Conservation (phyloP, 2,888 invertebrate genomes). For the Ecdyonurus torrentis region DNA sequence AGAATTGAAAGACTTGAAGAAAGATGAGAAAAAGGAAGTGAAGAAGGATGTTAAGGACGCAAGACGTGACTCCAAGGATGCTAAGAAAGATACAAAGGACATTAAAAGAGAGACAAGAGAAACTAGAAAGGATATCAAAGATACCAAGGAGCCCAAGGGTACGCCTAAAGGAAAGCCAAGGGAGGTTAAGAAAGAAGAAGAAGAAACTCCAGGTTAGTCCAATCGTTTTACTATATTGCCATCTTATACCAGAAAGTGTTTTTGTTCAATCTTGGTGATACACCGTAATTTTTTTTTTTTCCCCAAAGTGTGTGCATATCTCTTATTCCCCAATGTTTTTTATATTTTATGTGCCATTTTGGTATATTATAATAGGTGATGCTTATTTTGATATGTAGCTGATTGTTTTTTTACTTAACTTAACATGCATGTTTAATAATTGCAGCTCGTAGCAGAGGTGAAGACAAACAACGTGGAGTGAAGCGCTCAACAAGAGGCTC, state of each 20-base stretch:
- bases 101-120: conserved; percentile 6
- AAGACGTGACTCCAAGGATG: not conserved
- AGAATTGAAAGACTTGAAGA: conserved; percentile 5
- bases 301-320: no score
- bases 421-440: not conserved
- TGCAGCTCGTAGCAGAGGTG: not conserved
- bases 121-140: conserved; percentile 3
- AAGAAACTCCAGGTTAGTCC: conserved; percentile 1
- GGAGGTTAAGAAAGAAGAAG: conserved; percentile 6
- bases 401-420: no score
- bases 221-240: no score
- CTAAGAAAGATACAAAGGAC: not conserved
- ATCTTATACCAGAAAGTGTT: no score
- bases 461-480: not conserved
- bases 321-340: no score
- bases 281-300: no score
- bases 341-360: no score
- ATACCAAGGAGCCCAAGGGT: conserved; percentile 1
- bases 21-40: conserved; percentile 4
- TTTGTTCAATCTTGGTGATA: no score
- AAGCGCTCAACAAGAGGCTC: not conserved
- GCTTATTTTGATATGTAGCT: no score
- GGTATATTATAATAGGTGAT: no score
- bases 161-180: conserved; percentile 5
- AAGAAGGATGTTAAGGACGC: conserved; percentile 6